Base-by-base conservation (phyloP, 2,113 vertebrate species). In the Polypterus bichir region DNA sequence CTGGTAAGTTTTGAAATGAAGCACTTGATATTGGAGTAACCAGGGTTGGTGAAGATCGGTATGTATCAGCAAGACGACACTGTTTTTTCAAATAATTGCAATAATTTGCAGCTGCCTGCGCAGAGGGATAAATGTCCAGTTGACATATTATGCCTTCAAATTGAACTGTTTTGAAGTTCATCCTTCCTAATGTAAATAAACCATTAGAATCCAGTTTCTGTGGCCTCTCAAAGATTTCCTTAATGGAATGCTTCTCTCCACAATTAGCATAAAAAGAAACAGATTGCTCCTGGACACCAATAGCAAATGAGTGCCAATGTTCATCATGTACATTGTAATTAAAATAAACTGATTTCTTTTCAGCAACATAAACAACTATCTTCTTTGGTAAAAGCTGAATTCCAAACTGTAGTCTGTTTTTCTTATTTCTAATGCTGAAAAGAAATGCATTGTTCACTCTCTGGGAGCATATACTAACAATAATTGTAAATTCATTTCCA, bases 71-170 rank as follows among this genome's bases (percentile, higher is more conserved):
- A 67, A 77, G 86, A 66, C 73, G 83, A 77, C 96, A 99, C 64
- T 87, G 91, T 77, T 88, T 89, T 70, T 86, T 94, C 76, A 97
- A 73, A 8, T 89, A 88, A 74, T 83, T 83, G 74, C 95, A 98
- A 70, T 98, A 99, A 71, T 89, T 83, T 46, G 85, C 80, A 70
- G 88, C 88, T 61, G 88, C 91, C 82, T 86, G 83, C 60, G 88
- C 85, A 51, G 87, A 89, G 46, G 92, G 91, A 80, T 97, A 89
- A 59, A 99, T 81, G 71, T 97, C 92, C 64, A 99, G 74, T 74
- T 99, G 95, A 74, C 96, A 99, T 59, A 99, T 61, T 64, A 77
- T 74, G 62, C 95, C 96, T 81, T 86, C 83, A 70, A 99, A 97
- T 65, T 83, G 76, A 57, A 78, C 82, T 3, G 92, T 88, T 68